Base-by-base conservation (phyloP, 2,888 invertebrate species). In the Nomada flava region DNA sequence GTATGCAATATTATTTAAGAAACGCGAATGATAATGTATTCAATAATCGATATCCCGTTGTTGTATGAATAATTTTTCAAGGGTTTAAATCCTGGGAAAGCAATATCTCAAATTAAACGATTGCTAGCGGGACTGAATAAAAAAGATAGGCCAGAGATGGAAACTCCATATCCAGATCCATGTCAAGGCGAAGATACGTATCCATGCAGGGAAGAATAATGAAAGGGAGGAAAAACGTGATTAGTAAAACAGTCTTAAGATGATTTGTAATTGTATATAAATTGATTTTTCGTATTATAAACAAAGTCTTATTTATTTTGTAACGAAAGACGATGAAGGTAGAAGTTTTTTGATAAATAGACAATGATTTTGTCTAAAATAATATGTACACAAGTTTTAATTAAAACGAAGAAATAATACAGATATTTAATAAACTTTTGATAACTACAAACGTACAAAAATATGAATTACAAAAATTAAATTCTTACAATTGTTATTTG, bases 31-130 rank as follows among this genome's bases (percentile, higher is more conserved):
- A 15, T 47, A 5, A 23, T 13, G 47, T 52, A 18, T 10, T 18
- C 11, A 13, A 10, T 15, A 67, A 50, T 57, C 44, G 20, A 7
- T 47, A 36, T 11, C 50, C 26, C 9, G 62, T 7, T 50, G 44
- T 42, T 23, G n/a, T 44, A 52, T 42, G n/a, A 4, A 29, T 15
- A 36, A 60, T 42, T 47, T 18, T 53, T 83, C 94, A 90, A 96
- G 95, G 98, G 98, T 13, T 94, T 99, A 90, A 99, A 99, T 95
- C 99, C 99, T 10, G 99, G 98, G 7, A 95, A 96, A 91, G 98
- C 99, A 11, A 98, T 99, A 93, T 98, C 98, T 26, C 97, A 98
- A 94, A 96, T 99, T 91, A 99, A 99, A 95, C 98, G 97, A 90
- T 94, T 99, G 82, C 94, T 99, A 63, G 96, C 97, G 2, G 98